These are phyloP conservation scores for Lepidocyrtoides sp. DNA, from an alignment of 2,888 invertebrate species.

Conservation along the genomic window DNA sequence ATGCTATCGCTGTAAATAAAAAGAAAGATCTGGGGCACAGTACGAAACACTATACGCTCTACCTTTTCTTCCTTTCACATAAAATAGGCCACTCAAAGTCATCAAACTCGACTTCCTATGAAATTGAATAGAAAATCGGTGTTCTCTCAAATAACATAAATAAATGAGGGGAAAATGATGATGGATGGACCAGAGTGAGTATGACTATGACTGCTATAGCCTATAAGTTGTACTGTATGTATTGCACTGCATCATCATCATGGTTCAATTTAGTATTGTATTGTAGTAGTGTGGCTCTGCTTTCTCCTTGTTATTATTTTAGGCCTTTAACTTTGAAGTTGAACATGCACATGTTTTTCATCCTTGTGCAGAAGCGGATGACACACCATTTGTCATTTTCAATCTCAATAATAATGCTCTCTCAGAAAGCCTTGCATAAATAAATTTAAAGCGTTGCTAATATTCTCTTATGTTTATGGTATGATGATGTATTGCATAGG, in stretches of 20 bases:
- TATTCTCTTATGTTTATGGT: too few species aligned
- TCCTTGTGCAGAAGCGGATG: background rate
- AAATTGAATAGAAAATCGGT: slow-evolving; percentile 30
- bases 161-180: slow-evolving; percentile 23
- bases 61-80: background rate
- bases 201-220: too few species aligned
- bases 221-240: too few species aligned
- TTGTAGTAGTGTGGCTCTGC: too few species aligned
- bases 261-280: too few species aligned
- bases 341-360: background rate
- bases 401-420: slow-evolving; percentile 1
- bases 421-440: too few species aligned
- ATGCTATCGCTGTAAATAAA: too few species aligned
- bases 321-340: background rate
- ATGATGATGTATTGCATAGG: too few species aligned
- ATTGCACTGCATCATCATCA: too few species aligned
- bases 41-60: background rate
- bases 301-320: background rate
- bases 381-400: slow-evolving; percentile 34
- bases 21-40: slow-evolving; percentile 9
- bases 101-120: slow-evolving; percentile 23
- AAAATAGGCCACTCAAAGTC: slow-evolving; percentile 29
- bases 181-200: slow-evolving; percentile 13
- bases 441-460: too few species aligned
- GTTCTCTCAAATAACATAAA: background rate